Conservation (phyloP, 2,888 invertebrate genomes). For the Drosophila paracracens region DNA sequence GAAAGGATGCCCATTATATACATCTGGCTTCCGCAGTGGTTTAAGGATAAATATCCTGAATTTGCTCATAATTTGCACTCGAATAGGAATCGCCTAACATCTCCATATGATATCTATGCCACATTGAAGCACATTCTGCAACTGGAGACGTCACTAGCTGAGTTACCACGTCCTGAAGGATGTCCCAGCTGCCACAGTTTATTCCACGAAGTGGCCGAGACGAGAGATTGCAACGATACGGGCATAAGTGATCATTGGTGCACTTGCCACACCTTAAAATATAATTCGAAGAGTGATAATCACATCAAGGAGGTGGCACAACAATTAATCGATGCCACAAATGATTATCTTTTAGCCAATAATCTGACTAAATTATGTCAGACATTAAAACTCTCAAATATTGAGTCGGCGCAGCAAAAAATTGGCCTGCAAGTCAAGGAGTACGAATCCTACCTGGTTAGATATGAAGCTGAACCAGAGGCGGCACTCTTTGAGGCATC, state of each 20-base stretch:
- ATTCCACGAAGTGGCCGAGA: slow-evolving; percentile 87
- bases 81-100: slow-evolving; percentile 88
- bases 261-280: slow-evolving; percentile 85
- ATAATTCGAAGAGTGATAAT: slow-evolving; percentile 5
- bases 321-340: slow-evolving; percentile 67
- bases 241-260: slow-evolving; percentile 91
- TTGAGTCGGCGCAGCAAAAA: slow-evolving; percentile 35
- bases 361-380: slow-evolving; percentile 62
- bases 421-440: slow-evolving; percentile 1
- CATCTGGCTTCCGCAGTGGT: slow-evolving; percentile 88
- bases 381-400: slow-evolving; percentile 41
- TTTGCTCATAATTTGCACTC: slow-evolving; percentile 86
- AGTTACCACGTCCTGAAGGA: slow-evolving; percentile 76
- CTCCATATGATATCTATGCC: slow-evolving; percentile 58
- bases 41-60: slow-evolving; percentile 86
- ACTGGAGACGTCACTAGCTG: slow-evolving; percentile 37
- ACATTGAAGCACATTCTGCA: slow-evolving; percentile 51
- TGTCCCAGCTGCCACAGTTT: slow-evolving; percentile 89
- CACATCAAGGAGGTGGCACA: slow-evolving; percentile 18
- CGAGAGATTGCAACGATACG: slow-evolving; percentile 89
- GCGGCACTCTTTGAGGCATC: slow-evolving; percentile 37
- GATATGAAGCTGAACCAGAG: slow-evolving; percentile 31
- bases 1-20: slow-evolving; percentile 91
- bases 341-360: slow-evolving; percentile 54
- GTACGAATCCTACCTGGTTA: slow-evolving; percentile 32